Evolutionary conservation across 1,140 invertebrate species (phyloP), one percentile per base, ranked within the genome.

Genomic region (Calliopsis andreniformis): DNA sequence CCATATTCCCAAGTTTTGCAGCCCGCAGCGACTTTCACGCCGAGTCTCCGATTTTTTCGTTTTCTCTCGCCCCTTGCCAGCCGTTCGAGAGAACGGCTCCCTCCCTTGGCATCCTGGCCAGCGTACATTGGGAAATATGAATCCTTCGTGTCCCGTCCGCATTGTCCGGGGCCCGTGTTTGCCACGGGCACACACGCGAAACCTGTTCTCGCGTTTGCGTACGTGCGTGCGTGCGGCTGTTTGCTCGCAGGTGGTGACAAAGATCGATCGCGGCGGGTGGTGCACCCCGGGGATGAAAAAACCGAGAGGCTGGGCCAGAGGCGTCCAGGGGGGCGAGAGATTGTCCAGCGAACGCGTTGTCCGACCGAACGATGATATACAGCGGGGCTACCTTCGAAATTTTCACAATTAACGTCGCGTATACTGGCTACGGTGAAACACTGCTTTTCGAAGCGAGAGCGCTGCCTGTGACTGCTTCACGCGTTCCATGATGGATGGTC

Each of bases 61-160:
- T 14, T 6, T 14, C 7, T 23, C 20, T 39, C 20, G 16, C 25
- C 16, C 32, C 55, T 35, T 28, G 43, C 18, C 53, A n/a, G 14
- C 35, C 51, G 10, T 28, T 47, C 47, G 47, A 49, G 47, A 23
- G 18, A 18, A 1, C n/a, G 47, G 2, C 20, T n/a, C 4, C n/a
- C n/a, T 23, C n/a, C 8, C 23, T 63, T 64, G n/a, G 35, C 32
- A 43, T 62, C 2, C 55, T 51, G 71, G 45, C 49, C 78, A 51
- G 16, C 55, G 61, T 64, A 78, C 82, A 84, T 84, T 78, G 49
- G 82, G 71, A 81, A 85, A 85, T 85, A 85, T 85, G 83, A 85
- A 85, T 85, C 79, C 82, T 85, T 83, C 81, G 82, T 39, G 35
- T 68, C 55, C 56, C 56, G 77, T 68, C 68, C 55, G 82, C 82